Conservation (phyloP, 2,888 invertebrate genomes). For the Nephrocerus scutellatus region DNA sequence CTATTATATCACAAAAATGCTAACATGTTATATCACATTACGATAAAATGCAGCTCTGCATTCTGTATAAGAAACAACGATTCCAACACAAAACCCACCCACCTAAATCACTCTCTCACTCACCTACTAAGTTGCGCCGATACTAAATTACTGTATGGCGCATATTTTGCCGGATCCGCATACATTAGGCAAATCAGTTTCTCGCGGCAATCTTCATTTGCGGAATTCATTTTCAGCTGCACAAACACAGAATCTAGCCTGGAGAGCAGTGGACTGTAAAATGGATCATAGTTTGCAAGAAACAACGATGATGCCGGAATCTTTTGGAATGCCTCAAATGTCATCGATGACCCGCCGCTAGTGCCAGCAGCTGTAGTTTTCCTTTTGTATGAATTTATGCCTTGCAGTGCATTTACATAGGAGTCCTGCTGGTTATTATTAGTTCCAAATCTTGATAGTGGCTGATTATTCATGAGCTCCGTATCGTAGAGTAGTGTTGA, state of each 20-base stretch:
- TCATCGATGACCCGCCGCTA: conserved; percentile 35
- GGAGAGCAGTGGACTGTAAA: conserved; percentile 79
- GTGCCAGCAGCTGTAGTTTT: conserved; percentile 38
- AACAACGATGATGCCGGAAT: conserved; percentile 76
- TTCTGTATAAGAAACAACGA: not conserved
- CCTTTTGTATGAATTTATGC: conserved; percentile 36
- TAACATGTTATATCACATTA: too few species aligned
- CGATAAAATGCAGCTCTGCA: not conserved
- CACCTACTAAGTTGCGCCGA: conserved; percentile 83
- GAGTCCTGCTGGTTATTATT: conserved; percentile 57
- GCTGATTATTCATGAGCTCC: conserved; percentile 31
- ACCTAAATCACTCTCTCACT: conserved; percentile 26
- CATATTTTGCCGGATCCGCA: conserved; percentile 78
- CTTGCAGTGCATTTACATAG: conserved; percentile 51
- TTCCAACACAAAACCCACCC: not conserved
- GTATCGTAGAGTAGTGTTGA: conserved; percentile 33
- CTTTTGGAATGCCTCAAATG: conserved; percentile 80
- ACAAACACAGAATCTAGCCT: conserved; percentile 78
- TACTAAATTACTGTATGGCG: conserved; percentile 80
- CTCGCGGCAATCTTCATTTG: conserved; percentile 68
- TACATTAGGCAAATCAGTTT: conserved; percentile 84
- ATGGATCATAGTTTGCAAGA: conserved; percentile 80
- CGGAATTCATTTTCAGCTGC: conserved; percentile 59
- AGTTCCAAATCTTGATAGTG: conserved; percentile 51
- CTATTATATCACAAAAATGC: too few species aligned